These are phyloP conservation scores for Heliopora coerulea DNA, from an alignment of 92 coral and sea anemone genomes.

Conservation along the genomic window DNA sequence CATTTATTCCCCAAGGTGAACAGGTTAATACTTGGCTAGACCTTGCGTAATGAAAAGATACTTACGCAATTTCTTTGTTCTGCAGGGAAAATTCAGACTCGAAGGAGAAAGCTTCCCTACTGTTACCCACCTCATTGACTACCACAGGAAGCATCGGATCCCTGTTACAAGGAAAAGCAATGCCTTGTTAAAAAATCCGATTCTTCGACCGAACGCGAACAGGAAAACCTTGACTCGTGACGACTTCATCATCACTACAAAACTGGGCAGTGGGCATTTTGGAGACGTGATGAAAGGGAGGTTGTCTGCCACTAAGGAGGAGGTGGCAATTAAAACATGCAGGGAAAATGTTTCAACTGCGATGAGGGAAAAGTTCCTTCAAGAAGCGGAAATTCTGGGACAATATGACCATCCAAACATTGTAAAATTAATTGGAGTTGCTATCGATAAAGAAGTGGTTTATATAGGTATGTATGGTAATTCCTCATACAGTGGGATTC, in stretches of 20 bases:
- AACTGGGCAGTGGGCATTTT: slow-evolving; percentile 92
- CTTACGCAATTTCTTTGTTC: no score
- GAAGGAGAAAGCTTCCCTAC: slow-evolving; percentile 90
- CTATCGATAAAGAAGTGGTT: slow-evolving; percentile 85
- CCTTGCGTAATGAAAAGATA: no score
- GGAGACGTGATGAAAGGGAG: slow-evolving; percentile 95
- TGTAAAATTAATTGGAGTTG: slow-evolving; percentile 86
- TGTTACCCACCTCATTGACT: slow-evolving; percentile 68
- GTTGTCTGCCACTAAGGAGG: slow-evolving; percentile 57
- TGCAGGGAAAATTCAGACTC: slow-evolving; percentile 73
- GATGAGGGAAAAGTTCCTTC: slow-evolving; percentile 79
- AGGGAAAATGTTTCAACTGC: slow-evolving; percentile 65
- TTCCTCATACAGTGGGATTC: background rate
- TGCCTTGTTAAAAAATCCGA: slow-evolving; percentile 63
- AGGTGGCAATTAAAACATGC: slow-evolving; percentile 90
- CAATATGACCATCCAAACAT: slow-evolving; percentile 97
- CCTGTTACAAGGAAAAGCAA: slow-evolving; percentile 83
- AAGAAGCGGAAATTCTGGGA: slow-evolving; percentile 89
- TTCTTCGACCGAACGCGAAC: slow-evolving; percentile 49
- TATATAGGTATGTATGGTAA: slow-evolving; percentile 68
- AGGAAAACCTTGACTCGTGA: slow-evolving; percentile 72
- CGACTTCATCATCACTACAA: slow-evolving; percentile 53
- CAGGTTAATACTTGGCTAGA: no score
- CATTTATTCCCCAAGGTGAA: no score
- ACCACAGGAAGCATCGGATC: slow-evolving; percentile 63